These are phyloP conservation scores for Eretmochelys imbricata DNA, from an alignment of 2,113 vertebrate genomes.

Conservation along the genomic window DNA sequence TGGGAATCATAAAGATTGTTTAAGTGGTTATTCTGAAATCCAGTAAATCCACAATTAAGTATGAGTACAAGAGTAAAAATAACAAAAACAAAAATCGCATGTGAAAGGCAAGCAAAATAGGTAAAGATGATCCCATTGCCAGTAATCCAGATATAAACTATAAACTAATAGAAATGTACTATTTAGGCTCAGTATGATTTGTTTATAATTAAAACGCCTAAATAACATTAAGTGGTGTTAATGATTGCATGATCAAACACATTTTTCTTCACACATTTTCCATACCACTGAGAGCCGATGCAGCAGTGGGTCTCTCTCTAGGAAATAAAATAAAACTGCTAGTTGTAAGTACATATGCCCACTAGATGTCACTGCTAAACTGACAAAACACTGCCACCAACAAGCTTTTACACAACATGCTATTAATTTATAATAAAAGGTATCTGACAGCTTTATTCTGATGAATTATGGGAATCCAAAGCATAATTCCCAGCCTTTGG, in stretches of 20 bases:
- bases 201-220: not conserved
- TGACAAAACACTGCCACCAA: constrained; percentile 50
- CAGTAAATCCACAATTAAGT: not conserved
- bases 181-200: not conserved
- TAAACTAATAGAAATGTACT: not conserved
- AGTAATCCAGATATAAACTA: not conserved
- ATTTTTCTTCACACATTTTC: not conserved
- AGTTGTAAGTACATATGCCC: constrained; percentile 20
- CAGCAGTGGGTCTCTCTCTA: rapidly evolving
- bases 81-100: not conserved
- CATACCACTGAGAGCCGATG: not conserved
- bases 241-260: rapidly evolving
- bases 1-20: not conserved
- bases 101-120: not conserved
- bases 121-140: not conserved
- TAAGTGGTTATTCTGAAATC: rapidly evolving
- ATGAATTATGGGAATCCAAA: constrained; percentile 85
- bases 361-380: constrained; percentile 85
- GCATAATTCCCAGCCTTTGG: constrained; percentile 83
- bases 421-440: constrained; percentile 85
- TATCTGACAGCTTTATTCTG: constrained; percentile 87
- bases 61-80: not conserved
- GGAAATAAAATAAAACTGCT: not conserved
- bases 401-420: constrained; percentile 46
- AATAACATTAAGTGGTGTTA: not conserved